These are phyloP conservation scores for Leptinotarsa haldemani DNA, from an alignment of 2,888 invertebrate genomes.

Conservation along the genomic window DNA sequence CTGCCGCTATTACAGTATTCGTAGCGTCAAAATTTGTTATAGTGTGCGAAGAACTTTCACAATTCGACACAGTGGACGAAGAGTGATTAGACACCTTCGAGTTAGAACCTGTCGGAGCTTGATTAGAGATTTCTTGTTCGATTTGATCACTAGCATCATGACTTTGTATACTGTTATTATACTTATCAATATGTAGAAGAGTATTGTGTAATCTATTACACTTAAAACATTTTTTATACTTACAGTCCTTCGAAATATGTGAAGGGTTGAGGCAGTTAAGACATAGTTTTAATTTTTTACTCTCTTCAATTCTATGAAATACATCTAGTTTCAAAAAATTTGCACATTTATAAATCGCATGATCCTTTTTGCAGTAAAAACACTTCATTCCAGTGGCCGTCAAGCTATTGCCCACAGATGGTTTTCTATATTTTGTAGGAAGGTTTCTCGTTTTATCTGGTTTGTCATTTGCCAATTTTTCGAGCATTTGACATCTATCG, in stretches of 20 bases:
- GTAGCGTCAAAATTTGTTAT: slow-evolving; percentile 7
- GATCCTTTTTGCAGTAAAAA: slow-evolving; percentile 8
- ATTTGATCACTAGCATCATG: slow-evolving; percentile 3
- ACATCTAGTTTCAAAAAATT: slow-evolving; percentile 1
- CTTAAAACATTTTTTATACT: slow-evolving; percentile 7
- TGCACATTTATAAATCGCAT: slow-evolving; percentile 16
- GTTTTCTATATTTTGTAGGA: background rate
- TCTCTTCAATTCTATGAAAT: background rate
- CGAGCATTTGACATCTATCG: slow-evolving; percentile 26
- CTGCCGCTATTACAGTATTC: slow-evolving; percentile 1
- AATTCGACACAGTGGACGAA: slow-evolving; percentile 5
- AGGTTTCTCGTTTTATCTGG: slow-evolving; percentile 9
- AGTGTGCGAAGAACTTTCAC: background rate
- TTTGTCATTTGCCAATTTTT: slow-evolving; percentile 20
- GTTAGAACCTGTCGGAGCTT: slow-evolving; percentile 11
- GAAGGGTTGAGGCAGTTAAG: slow-evolving; percentile 14
- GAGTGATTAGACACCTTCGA: slow-evolving; percentile 1
- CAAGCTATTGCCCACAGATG: background rate
- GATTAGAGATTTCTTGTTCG: background rate
- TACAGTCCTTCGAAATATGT: background rate
- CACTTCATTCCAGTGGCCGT: slow-evolving; percentile 9
- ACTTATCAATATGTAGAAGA: slow-evolving; percentile 14
- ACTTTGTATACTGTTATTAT: background rate
- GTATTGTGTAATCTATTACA: slow-evolving; percentile 18
- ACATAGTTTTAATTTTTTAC: slow-evolving; percentile 15